Evolutionary conservation across 2,797 vertebrate genomes (phyloP).

Genomic region (Spheniscus humboldti): DNA sequence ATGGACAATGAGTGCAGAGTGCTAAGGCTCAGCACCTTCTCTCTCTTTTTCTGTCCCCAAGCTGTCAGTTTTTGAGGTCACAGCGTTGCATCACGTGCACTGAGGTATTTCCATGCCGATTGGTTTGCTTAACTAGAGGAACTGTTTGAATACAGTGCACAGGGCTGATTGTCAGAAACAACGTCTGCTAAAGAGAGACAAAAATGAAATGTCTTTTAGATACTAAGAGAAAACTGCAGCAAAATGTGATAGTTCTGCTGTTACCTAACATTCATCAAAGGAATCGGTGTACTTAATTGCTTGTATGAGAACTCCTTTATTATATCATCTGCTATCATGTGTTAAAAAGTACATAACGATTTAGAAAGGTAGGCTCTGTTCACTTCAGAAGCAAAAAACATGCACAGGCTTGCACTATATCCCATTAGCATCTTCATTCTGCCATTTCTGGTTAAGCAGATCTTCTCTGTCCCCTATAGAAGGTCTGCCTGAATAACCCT

Average conservation of each 20-base stretch:
- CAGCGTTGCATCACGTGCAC: accelerated
- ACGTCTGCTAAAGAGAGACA: not conserved
- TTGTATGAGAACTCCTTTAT: not conserved
- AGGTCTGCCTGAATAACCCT: not conserved
- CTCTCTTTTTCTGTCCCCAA: not conserved
- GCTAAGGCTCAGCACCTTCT: not conserved
- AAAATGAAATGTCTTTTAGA: not conserved
- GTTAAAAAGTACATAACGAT: not conserved
- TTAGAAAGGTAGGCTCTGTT: not conserved
- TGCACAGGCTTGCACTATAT: not conserved
- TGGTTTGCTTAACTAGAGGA: not conserved
- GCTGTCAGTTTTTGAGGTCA: not conserved
- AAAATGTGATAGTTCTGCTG: not conserved
- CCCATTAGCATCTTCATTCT: not conserved
- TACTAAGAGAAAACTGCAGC: not conserved
- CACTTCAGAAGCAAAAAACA: not conserved
- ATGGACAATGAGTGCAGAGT: not conserved
- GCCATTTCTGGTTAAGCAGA: not conserved
- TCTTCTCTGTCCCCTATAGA: not conserved
- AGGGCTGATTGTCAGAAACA: not conserved
- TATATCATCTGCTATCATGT: not conserved
- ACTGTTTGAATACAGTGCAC: not conserved
- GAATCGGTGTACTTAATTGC: not conserved
- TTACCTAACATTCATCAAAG: not conserved
- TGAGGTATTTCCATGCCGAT: not conserved